These are phyloP conservation scores for Teleogryllus oceanicus DNA, from an alignment of 2,888 invertebrate species.

Conservation along the genomic window DNA sequence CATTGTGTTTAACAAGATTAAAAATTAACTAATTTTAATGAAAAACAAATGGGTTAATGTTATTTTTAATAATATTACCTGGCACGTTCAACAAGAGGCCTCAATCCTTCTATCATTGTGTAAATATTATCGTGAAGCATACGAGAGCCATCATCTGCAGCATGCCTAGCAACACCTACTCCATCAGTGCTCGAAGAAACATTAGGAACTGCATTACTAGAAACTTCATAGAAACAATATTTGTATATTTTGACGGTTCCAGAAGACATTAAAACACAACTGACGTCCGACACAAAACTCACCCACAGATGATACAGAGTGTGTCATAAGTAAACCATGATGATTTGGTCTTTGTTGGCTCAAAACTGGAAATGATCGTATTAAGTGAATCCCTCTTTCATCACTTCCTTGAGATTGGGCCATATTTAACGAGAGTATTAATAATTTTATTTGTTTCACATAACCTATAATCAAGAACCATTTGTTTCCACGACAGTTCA, in stretches of 20 bases:
- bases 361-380: conserved; percentile 12
- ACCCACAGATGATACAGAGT: conserved; percentile 28
- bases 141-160: conserved; percentile 41
- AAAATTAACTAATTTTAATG: too few species aligned
- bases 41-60: too few species aligned
- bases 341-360: not conserved
- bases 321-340: conserved; percentile 25
- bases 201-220: not conserved
- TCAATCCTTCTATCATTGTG: conserved; percentile 59
- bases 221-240: not conserved
- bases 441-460: not conserved
- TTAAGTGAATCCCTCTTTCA: not conserved
- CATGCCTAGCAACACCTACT: not conserved
- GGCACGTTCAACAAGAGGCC: conserved; percentile 63
- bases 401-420: not conserved
- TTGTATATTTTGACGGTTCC: not conserved
- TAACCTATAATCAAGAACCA: not conserved
- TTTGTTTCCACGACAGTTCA: too few species aligned
- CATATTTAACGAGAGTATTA: not conserved
- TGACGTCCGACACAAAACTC: not conserved
- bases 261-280: not conserved
- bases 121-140: conserved; percentile 44
- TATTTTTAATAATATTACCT: not conserved
- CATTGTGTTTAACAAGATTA: too few species aligned
- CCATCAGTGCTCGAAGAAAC: not conserved